Evolutionary conservation across 2,113 vertebrate genomes (phyloP), one percentile per base, ranked within the genome.

Genomic region (Jaculus jaculus): DNA sequence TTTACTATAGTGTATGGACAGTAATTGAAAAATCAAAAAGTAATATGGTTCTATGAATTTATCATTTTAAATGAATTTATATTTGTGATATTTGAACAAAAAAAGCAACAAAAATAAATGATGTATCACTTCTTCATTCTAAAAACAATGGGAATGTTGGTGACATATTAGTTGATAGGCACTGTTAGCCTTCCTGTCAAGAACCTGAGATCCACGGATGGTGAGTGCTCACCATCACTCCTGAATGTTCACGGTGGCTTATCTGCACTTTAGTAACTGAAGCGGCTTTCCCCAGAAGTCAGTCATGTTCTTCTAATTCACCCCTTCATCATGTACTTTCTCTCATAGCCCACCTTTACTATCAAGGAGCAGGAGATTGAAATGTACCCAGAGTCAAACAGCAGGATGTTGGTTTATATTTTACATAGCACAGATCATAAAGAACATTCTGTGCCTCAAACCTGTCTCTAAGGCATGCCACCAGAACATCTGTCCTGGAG

Each of bases 51-150:
- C 58, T 51, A 66, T 51, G 18, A 63, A 89, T 54, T 54, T 79
- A 89, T 26, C 42, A 37, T 65, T 83, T 69, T 89, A 92, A 69
- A 78, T 78, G 63, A 86, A 86, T 79, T 65, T 63, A 26, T 60
- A 82, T 77, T 73, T 80, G 13, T 69, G 73, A 54, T 26, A 54
- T 34, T 65, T 42, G 10, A 83, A 47, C 42, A 47, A 39, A 0
- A 2, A 2, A 7, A 82, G 11, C 87, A 72, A 10, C 58, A 84
- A 20, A 47, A 72, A 66, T 69, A 66, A 32, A 47, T 91, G 24
- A 11, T 18, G 30, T 24, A 39, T 7, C 58, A 75, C 34, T 69
- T 89, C 54, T 88, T 86, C 28, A 83, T 8, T 34, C 34, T 69
- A 34, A 26, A 47, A 34, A 93, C 7, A 63, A n/a, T 61, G 21